These are phyloP conservation scores for Byasa hedistus DNA, from an alignment of 2,888 invertebrate species.

Conservation along the genomic window DNA sequence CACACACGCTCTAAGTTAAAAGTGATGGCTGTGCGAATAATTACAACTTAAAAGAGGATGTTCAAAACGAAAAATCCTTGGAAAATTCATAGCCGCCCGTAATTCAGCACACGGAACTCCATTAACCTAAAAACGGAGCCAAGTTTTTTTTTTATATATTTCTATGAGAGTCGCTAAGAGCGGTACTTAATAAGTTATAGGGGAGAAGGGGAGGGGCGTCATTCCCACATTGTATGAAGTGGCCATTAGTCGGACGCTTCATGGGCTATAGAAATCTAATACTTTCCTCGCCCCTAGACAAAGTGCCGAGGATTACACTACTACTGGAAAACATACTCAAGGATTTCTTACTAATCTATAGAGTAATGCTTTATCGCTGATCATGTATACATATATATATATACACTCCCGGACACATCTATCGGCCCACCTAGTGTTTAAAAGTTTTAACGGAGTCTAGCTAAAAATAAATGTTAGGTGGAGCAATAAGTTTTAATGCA, in stretches of 20 bases:
- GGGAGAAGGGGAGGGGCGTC: conserved; percentile 6
- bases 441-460: no score
- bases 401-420: no score
- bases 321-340: no score
- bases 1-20: no score
- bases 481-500: no score
- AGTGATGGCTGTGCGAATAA: no score
- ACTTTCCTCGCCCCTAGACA: neutral
- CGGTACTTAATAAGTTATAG: conserved; percentile 28
- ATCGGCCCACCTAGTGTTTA: no score
- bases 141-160: conserved; percentile 19
- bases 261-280: neutral
- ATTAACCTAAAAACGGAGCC: conserved; percentile 21
- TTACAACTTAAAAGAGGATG: no score
- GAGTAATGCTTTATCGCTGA: no score
- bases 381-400: no score
- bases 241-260: conserved; percentile 10
- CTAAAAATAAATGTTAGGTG: no score
- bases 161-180: conserved; percentile 17
- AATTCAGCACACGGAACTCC: conserved; percentile 2
- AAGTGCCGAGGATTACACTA: neutral
- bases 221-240: conserved; percentile 11
- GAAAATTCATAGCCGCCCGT: neutral
- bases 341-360: no score
- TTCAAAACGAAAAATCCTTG: neutral